Percentiles rank a stretch among this genome's conserved stretches.
These are phyloP conservation scores for Orbicella faveolata DNA, from an alignment of 64 coral and sea anemone species.

Conservation along the genomic window DNA sequence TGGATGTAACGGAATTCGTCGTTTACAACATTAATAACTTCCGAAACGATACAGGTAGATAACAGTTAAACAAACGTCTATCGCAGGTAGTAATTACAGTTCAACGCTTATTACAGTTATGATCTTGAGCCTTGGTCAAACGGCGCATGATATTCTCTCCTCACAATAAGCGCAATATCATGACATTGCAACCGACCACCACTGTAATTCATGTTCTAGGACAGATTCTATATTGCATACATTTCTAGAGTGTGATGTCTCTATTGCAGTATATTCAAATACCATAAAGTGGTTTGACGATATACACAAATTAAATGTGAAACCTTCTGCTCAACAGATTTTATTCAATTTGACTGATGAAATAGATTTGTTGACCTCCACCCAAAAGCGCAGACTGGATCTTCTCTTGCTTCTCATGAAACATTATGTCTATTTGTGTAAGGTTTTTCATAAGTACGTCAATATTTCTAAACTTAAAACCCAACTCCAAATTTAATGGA, in stretches of 20 bases:
- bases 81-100: too few species aligned
- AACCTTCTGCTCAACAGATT: background rate
- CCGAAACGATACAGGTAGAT: too few species aligned
- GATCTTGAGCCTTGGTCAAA: too few species aligned
- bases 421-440: background rate
- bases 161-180: too few species aligned
- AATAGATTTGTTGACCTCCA: too few species aligned
- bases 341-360: background rate
- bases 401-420: background rate
- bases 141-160: too few species aligned
- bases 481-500: background rate
- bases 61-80: too few species aligned
- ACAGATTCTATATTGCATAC: background rate
- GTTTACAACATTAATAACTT: too few species aligned
- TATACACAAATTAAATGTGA: background rate
- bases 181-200: background rate
- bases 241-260: background rate
- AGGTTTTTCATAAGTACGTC: background rate
- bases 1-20: too few species aligned
- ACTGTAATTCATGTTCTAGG: background rate
- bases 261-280: background rate
- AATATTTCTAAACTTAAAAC: background rate
- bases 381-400: too few species aligned
- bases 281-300: background rate
- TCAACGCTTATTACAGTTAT: too few species aligned